Percentiles rank a stretch among this genome's conserved stretches.
These are phyloP conservation scores for Eolophus roseicapilla DNA, from an alignment of 2,113 vertebrate genomes.

Conservation along the genomic window DNA sequence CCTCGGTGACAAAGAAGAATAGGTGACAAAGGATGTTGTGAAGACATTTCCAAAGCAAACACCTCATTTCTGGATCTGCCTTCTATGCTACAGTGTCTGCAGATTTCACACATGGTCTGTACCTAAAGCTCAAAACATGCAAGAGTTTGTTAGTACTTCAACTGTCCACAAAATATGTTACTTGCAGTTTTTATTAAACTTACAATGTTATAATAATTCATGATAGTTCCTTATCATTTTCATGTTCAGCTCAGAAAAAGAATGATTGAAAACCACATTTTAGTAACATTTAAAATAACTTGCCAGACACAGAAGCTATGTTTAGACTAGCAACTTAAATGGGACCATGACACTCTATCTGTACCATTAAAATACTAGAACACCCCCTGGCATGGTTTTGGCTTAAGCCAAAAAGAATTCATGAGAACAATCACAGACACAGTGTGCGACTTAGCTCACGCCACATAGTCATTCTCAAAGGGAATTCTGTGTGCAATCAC, in stretches of 20 bases:
- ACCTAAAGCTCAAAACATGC: neutral
- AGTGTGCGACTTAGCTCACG: neutral
- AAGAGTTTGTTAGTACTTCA: neutral
- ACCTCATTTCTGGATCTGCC: neutral
- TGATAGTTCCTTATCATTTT: neutral
- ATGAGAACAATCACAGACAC: neutral
- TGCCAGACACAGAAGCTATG: neutral
- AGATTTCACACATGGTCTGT: neutral
- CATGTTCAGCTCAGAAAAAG: neutral
- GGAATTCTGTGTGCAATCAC: neutral
- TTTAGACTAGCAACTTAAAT: neutral
- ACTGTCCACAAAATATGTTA: neutral
- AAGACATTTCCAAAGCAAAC: neutral
- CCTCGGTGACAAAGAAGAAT: neutral
- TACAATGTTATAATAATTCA: neutral
- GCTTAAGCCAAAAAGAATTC: neutral
- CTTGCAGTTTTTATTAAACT: neutral
- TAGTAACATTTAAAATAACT: neutral
- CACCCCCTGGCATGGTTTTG: neutral
- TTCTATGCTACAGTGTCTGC: neutral
- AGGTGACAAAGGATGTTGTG: neutral
- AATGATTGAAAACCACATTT: neutral
- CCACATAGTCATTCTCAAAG: neutral
- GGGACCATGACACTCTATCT: neutral
- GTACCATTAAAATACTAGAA: neutral